Evolutionary conservation across 1,140 invertebrate genomes (phyloP).

Genomic region (Catajapyx aquilonaris): DNA sequence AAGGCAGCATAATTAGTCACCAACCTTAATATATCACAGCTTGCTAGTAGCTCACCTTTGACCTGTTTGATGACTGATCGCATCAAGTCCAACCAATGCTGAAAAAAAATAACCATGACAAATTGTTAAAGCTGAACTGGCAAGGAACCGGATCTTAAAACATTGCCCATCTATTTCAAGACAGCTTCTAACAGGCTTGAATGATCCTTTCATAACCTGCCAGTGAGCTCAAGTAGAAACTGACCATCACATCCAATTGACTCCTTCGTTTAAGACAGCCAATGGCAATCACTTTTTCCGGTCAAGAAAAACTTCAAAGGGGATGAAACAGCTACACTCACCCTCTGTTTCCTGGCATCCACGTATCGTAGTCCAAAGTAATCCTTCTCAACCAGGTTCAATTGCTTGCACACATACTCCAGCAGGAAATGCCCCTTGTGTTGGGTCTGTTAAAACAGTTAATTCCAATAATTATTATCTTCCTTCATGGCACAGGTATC

Average conservation of each 20-base stretch:
- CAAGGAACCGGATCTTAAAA: no score
- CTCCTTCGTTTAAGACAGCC: no score
- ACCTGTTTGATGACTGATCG: conserved; percentile 87
- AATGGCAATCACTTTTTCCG: no score
- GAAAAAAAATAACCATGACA: conserved; percentile 27
- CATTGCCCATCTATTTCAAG: no score
- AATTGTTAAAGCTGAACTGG: no score
- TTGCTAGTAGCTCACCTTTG: conserved; percentile 64
- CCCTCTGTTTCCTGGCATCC: conserved; percentile 76
- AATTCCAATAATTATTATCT: no score
- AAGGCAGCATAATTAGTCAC: not conserved
- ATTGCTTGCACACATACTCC: conserved; percentile 78
- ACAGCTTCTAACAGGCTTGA: no score
- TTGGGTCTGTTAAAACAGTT: conserved; percentile 45
- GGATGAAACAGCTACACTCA: conserved; percentile 23
- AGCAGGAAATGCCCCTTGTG: conserved; percentile 82
- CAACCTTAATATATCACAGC: not conserved
- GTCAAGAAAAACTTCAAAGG: no score
- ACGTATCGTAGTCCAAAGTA: conserved; percentile 94
- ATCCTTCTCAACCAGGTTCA: conserved; percentile 88
- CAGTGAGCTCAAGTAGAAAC: no score
- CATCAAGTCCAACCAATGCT: conserved; percentile 91
- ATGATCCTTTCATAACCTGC: no score
- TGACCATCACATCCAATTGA: no score
- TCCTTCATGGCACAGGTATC: no score